phyloP scores from a whole-genome alignment of 2,113 vertebrate genomes.

The Myocastor coypus region DNA sequence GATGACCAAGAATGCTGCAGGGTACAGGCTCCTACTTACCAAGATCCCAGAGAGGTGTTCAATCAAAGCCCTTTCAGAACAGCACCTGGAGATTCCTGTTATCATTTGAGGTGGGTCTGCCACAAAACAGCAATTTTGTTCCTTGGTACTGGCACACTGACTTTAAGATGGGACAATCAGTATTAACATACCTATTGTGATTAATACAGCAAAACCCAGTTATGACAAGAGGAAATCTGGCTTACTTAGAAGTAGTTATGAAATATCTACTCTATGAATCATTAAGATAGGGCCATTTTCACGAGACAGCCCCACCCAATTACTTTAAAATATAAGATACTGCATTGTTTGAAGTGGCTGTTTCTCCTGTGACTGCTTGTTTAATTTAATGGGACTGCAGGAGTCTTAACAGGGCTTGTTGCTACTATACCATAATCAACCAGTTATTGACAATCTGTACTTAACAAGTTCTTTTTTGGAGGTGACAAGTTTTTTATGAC shows the following conservation, averaged over 20 bases:
- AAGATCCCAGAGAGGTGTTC: slow-evolving; percentile 20
- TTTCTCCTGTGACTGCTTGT: background rate
- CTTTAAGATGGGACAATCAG: slow-evolving; percentile 62
- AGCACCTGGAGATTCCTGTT: slow-evolving; percentile 68
- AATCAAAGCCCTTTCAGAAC: slow-evolving; percentile 26
- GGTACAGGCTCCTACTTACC: slow-evolving; percentile 73
- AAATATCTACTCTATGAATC: slow-evolving; percentile 23
- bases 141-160: slow-evolving; percentile 35
- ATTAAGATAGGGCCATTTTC: background rate
- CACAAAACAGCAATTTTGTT: background rate
- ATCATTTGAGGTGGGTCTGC: slow-evolving; percentile 7
- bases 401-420: background rate
- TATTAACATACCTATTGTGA: background rate
- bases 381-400: background rate
- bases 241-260: slow-evolving; percentile 25
- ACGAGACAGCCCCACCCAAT: background rate
- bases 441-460: background rate
- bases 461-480: background rate
- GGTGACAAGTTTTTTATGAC: background rate
- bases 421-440: background rate
- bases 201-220: background rate
- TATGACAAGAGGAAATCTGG: background rate
- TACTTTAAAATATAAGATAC: background rate
- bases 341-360: background rate
- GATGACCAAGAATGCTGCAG: slow-evolving; percentile 76